Evolutionary conservation across 2,797 vertebrate species (phyloP).

Genomic region (Hapalemur alaotrensis): DNA sequence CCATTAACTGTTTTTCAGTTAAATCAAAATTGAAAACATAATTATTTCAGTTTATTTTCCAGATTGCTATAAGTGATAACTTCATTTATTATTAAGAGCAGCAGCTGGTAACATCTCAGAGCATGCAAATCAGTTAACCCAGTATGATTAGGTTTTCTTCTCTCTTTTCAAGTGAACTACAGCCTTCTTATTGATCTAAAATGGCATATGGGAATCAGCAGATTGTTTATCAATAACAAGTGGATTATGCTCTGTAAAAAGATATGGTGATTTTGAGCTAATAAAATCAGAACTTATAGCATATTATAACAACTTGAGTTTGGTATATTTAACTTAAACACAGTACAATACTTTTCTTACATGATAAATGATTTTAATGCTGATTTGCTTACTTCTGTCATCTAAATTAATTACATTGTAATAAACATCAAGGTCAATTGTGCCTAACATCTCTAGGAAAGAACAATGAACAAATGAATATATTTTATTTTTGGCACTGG

Average conservation of each 20-base stretch:
- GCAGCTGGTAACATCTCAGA: slow-evolving; percentile 55
- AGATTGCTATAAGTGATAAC: slow-evolving; percentile 61
- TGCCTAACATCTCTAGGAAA: background rate
- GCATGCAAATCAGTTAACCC: background rate
- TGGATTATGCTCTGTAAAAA: background rate
- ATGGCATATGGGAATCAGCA: background rate
- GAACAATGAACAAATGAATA: background rate
- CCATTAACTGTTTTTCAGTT: slow-evolving; percentile 37
- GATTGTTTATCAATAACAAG: background rate
- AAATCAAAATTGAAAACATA: slow-evolving; percentile 66
- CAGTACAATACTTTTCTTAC: background rate
- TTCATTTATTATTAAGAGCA: slow-evolving; percentile 74
- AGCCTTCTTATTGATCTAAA: background rate
- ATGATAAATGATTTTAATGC: slow-evolving; percentile 5
- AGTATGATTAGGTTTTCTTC: background rate
- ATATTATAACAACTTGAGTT: background rate
- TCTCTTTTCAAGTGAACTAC: background rate
- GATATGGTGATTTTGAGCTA: background rate
- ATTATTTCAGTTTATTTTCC: slow-evolving; percentile 68
- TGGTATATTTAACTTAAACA: background rate
- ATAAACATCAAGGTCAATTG: background rate
- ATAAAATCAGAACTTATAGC: background rate
- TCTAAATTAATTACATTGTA: background rate
- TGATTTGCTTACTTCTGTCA: background rate
- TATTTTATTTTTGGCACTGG: background rate